A percentile compares a stretch with the other conserved stretches of the same genome.
Evolutionary conservation across 2,113 vertebrate genomes (phyloP).

Genomic region (Menidia beryllina): DNA sequence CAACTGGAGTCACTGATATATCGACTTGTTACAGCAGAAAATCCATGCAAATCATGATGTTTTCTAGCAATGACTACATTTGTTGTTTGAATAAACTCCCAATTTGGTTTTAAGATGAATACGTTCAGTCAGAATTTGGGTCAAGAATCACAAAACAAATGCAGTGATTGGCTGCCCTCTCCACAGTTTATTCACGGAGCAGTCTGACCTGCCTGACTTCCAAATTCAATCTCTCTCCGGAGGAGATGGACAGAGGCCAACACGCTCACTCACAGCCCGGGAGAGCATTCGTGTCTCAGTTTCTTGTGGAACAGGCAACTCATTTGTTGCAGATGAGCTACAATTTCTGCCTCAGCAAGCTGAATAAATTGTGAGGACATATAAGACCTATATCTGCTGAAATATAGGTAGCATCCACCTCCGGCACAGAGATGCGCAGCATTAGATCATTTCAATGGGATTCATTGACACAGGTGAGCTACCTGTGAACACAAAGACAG

Average conservation of each 20-base stretch:
- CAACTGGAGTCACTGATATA: too few relatives aligned
- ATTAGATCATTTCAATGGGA: conserved; percentile 43
- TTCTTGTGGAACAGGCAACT: conserved; percentile 33
- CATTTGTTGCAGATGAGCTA: conserved; percentile 56
- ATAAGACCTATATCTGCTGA: conserved; percentile 52
- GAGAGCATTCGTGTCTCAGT: conserved; percentile 40
- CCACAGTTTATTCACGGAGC: not conserved
- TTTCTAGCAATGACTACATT: conserved; percentile 1
- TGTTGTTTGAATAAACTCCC: not conserved
- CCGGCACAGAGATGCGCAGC: conserved; percentile 25
- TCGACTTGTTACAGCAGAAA: not conserved
- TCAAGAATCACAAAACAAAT: conserved; percentile 3
- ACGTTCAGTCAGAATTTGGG: not conserved
- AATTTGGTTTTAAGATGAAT: conserved; percentile 2
- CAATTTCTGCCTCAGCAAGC: conserved; percentile 55
- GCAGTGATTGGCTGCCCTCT: not conserved
- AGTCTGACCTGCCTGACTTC: conserved; percentile 22
- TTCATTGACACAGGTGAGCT: conserved; percentile 51
- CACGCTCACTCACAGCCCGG: conserved; percentile 17
- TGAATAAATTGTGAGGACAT: conserved; percentile 52
- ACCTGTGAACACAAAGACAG: conserved; percentile 6
- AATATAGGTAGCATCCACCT: conserved; percentile 57
- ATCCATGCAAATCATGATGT: not conserved
- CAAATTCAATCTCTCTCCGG: conserved; percentile 37
- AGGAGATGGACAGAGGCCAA: conserved; percentile 10